Evolutionary conservation across 2,888 invertebrate species (phyloP).

Genomic region (Eupithecia dodoneata): DNA sequence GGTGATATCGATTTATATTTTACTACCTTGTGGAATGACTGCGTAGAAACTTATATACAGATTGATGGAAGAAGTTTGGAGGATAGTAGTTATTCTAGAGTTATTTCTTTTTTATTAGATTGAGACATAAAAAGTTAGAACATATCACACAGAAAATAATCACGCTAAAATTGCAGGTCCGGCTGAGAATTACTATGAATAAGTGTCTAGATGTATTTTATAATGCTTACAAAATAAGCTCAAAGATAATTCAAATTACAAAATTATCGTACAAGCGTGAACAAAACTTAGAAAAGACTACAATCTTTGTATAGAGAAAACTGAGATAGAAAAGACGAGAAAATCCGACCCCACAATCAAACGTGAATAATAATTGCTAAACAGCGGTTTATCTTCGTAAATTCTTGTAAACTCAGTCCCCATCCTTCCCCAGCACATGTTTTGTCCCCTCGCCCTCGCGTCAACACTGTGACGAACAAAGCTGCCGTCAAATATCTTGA

Average conservation of each 20-base stretch:
- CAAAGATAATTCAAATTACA: too few relatives aligned
- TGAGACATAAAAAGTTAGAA: not conserved
- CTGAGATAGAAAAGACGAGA: not conserved
- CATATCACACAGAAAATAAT: not conserved
- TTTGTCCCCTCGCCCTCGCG: slow-evolving; percentile 23
- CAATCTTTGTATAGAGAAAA: not conserved
- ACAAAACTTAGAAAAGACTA: not conserved
- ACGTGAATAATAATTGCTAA: not conserved
- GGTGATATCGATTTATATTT: slow-evolving; percentile 8
- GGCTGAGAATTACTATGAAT: not conserved
- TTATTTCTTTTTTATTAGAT: not conserved
- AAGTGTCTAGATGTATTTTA: not conserved
- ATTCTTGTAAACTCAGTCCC: not conserved
- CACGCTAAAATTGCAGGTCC: not conserved
- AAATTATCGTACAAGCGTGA: not conserved
- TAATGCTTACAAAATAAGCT: too few relatives aligned
- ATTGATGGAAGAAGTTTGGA: not conserved
- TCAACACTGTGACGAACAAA: slow-evolving; percentile 39
- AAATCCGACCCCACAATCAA: not conserved
- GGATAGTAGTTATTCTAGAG: not conserved
- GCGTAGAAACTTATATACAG: not conserved
- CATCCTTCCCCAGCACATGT: slow-evolving; percentile 5
- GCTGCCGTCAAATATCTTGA: slow-evolving; percentile 50
- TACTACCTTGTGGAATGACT: slow-evolving; percentile 3
- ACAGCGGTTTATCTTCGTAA: not conserved